A percentile compares a stretch with the other conserved stretches of the same genome.
Evolutionary conservation across 2,888 invertebrate species (phyloP).

Genomic region (Onthophagus sagittarius): DNA sequence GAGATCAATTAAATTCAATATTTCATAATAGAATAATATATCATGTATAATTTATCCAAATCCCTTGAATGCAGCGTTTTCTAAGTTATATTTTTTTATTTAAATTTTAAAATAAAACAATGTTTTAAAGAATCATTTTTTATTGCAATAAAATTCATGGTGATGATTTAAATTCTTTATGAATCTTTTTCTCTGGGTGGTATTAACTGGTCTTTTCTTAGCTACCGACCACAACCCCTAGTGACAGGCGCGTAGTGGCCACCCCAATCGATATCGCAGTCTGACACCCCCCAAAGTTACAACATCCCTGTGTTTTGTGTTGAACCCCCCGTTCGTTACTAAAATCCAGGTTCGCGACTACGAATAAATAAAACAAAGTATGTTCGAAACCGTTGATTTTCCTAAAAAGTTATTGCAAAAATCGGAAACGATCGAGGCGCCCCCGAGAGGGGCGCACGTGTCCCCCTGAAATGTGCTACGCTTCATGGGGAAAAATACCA

Average conservation of each 20-base stretch:
- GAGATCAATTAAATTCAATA: no score
- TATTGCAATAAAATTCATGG: no score
- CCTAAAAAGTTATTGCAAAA: no score
- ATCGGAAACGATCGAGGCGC: neutral
- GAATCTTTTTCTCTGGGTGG: neutral
- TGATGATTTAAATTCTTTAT: no score
- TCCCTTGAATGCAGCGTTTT: no score
- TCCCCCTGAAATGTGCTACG: neutral
- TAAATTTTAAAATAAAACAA: no score
- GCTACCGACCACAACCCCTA: neutral
- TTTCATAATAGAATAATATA: no score
- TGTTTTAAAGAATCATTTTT: no score
- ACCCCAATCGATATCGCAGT: conserved; percentile 8
- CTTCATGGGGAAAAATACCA: neutral
- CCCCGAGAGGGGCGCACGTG: neutral
- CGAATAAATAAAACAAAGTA: neutral
- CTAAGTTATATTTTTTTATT: no score
- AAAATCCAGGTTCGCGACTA: neutral
- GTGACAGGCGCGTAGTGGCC: conserved; percentile 9
- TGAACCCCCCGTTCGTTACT: neutral
- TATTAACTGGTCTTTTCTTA: neutral
- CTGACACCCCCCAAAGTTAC: conserved; percentile 2
- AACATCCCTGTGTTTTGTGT: neutral
- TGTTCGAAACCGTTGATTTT: no score
- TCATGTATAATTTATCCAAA: no score